phyloP scores from a whole-genome alignment of 2,113 vertebrate genomes.

The Triplophysa tibetana region DNA sequence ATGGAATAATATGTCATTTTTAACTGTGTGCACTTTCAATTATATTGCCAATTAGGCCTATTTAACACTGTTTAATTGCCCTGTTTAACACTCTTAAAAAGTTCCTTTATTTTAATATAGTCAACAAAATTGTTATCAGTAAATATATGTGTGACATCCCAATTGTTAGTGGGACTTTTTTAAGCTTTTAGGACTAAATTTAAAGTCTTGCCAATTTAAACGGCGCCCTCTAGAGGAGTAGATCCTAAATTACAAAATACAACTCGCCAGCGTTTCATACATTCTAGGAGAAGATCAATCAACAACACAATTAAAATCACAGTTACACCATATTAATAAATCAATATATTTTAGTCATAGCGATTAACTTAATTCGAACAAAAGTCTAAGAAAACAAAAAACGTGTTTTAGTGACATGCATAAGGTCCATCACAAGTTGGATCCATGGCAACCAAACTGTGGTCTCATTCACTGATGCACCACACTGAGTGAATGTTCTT shows the following conservation, averaged over 20 bases:
- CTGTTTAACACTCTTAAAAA: no score
- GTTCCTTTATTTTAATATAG: no score
- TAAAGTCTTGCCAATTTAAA: slow-evolving; percentile 37
- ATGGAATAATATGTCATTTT: no score
- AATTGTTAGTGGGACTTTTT: neutral
- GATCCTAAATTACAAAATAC: slow-evolving; percentile 18
- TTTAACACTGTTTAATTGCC: no score
- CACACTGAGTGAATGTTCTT: slow-evolving; percentile 48
- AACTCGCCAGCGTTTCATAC: neutral
- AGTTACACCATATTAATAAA: neutral
- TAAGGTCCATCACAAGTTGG: slow-evolving; percentile 32
- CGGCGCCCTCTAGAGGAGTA: slow-evolving; percentile 41
- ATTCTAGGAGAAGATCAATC: neutral
- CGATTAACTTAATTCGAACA: no score
- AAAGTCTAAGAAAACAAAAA: neutral
- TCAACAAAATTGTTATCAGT: no score
- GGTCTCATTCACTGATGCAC: slow-evolving; percentile 44
- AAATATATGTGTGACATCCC: no score
- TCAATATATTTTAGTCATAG: neutral
- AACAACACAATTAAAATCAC: neutral
- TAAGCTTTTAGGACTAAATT: neutral
- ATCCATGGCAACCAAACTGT: slow-evolving; percentile 44
- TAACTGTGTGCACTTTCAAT: no score
- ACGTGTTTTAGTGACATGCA: neutral
- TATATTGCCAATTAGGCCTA: no score